Percentiles rank a stretch among this genome's conserved stretches.
These are phyloP conservation scores for Tortricodes alternella DNA, from an alignment of 2,888 invertebrate species.

Conservation along the genomic window DNA sequence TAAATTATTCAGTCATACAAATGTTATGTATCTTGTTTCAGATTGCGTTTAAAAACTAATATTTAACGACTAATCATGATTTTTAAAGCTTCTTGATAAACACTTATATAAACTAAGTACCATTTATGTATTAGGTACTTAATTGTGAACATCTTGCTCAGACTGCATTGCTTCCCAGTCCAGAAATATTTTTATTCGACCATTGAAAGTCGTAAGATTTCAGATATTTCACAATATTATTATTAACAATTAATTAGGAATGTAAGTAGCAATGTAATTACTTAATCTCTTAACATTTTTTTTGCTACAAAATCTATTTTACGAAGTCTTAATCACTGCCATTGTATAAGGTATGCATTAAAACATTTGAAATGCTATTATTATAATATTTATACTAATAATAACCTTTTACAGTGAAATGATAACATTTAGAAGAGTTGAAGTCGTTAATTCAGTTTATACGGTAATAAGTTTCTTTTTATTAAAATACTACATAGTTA, in stretches of 20 bases:
- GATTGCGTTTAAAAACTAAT: conserved; percentile 36
- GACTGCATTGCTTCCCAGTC: neutral
- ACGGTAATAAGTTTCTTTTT: neutral
- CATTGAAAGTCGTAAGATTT: neutral
- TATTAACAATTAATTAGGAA: conserved; percentile 20
- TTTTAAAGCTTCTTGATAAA: conserved; percentile 76
- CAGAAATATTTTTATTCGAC: no score
- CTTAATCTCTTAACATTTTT: conserved; percentile 29
- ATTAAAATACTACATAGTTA: neutral
- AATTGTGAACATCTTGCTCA: neutral
- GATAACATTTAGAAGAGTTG: neutral
- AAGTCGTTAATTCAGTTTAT: neutral
- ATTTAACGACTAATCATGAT: conserved; percentile 53
- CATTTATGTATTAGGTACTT: conserved; percentile 10
- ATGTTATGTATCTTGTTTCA: conserved; percentile 18
- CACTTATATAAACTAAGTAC: conserved; percentile 45
- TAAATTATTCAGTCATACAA: conserved; percentile 34
- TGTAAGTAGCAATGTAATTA: conserved; percentile 48
- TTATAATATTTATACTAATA: no score
- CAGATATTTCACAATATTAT: neutral
- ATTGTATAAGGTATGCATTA: neutral
- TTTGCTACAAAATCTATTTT: conserved; percentile 1
- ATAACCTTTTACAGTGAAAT: no score
- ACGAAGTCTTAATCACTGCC: conserved; percentile 4
- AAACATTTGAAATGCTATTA: no score